Base-by-base conservation (phyloP, 2,797 vertebrate genomes). In the Oryzias sinensis region DNA sequence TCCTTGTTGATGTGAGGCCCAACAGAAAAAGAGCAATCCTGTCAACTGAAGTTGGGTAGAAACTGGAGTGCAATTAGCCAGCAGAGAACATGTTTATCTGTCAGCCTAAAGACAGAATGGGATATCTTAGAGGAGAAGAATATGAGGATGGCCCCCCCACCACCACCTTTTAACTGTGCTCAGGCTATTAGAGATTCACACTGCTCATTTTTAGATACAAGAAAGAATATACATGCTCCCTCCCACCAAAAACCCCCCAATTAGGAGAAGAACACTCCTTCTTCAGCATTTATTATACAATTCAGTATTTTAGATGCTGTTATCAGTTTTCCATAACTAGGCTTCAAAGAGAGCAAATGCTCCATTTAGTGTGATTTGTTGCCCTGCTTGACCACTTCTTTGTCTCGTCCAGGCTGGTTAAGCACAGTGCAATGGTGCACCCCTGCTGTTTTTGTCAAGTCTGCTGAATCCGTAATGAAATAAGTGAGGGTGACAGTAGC, bases 311-410 rank as follows among this genome's bases (percentile, higher is more conserved):
- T 92, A 88, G 92, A 94, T 93, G 92, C 91, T 85, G 87, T 94
- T 92, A 94, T 94, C 93, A 92, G 90, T 95, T 97, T 83, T 86
- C 87, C 82, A 82, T 97, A 97, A 95, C 93, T 95, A 93, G 94
- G 93, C 95, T 92, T 94, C 91, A 90, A 90, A 92, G 93, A 95
- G 93, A 93, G 91, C 93, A 92, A 85, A 91, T 86, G 93, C 92
- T 91, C 94, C 92, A 95, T 95, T 98, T 96, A 93, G 94, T 90
- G 93, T 96, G 95, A 99, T 97, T 97, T 98, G 96, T 98, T 95
- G 93, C 86, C 93, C 91, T 91, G 94, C 94, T 96, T 96, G 95
- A 96, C 97, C 95, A 94, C 91, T 94, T 94, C 94, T 93, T 94
- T 93, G 94, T 95, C 92, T 94, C 89, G 88, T 91, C 84, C 82